These are phyloP conservation scores for Pitta sordida DNA, from an alignment of 2,113 vertebrate species.

Conservation along the genomic window DNA sequence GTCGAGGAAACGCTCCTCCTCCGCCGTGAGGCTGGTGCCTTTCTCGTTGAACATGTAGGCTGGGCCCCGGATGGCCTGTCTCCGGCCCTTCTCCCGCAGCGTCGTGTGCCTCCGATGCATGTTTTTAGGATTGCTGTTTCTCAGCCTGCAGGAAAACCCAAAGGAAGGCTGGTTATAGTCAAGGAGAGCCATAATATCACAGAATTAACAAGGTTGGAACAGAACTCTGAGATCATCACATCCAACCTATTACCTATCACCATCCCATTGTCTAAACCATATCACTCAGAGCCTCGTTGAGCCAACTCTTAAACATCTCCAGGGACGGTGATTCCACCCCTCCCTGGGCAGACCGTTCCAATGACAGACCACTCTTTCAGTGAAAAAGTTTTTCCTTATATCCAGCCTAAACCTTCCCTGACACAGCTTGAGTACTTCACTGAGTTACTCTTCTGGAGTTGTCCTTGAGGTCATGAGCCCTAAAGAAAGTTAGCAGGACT, in stretches of 20 bases:
- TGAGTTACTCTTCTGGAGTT: background rate
- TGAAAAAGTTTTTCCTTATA: too few relatives aligned
- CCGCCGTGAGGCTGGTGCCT: conserved; percentile 86
- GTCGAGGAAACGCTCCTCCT: conserved; percentile 93
- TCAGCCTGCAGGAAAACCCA: conserved; percentile 57
- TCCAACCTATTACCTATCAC: too few relatives aligned
- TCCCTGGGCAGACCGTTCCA: too few relatives aligned
- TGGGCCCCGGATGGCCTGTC: conserved; percentile 91
- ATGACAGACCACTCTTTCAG: too few relatives aligned
- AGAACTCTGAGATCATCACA: too few relatives aligned
- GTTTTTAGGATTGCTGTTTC: conserved; percentile 70
- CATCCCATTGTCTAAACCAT: too few relatives aligned
- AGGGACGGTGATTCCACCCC: too few relatives aligned
- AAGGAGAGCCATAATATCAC: too few relatives aligned
- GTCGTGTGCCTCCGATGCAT: conserved; percentile 95
- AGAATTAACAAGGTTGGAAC: too few relatives aligned
- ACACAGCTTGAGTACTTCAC: background rate
- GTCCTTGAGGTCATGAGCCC: background rate
- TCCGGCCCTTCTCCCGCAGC: conserved; percentile 91
- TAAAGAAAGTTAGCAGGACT: background rate
- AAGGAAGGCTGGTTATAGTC: background rate
- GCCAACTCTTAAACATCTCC: too few relatives aligned
- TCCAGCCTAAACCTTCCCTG: too few relatives aligned
- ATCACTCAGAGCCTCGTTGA: too few relatives aligned
- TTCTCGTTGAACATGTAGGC: conserved; percentile 99